These are phyloP conservation scores for Heliconius sara DNA, from an alignment of 2,888 invertebrate species.

Conservation along the genomic window DNA sequence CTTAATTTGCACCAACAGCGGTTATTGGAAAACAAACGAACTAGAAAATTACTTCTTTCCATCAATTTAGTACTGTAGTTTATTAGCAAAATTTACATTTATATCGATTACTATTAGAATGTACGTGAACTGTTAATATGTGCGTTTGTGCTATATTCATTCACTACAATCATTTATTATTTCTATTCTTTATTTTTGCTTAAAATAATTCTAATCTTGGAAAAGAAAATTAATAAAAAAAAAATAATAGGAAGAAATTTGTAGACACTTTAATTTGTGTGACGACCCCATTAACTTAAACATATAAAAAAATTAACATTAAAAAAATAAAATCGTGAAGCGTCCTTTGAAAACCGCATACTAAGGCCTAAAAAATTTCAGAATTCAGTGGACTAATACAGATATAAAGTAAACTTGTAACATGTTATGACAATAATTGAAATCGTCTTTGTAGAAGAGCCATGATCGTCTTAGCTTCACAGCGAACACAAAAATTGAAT, in stretches of 20 bases:
- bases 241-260: neutral
- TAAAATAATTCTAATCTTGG: neutral
- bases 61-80: slow-evolving; percentile 15
- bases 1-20: neutral
- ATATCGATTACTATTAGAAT: neutral
- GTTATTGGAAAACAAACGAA: neutral
- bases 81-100: slow-evolving; percentile 18
- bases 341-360: no score
- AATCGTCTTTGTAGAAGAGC: no score
- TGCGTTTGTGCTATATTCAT: neutral
- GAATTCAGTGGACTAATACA: no score
- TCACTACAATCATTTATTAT: neutral
- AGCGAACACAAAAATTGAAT: neutral
- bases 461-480: neutral
- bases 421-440: no score
- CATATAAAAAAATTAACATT: no score
- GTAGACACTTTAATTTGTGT: no score
- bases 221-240: no score
- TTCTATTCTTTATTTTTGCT: neutral
- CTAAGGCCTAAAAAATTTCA: no score
- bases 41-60: slow-evolving; percentile 19
- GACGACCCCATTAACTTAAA: no score
- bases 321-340: no score
- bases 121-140: neutral
- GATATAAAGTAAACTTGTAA: no score